These are phyloP conservation scores for Steinernema hermaphroditum DNA, from an alignment of 2,888 invertebrate species.

Conservation along the genomic window DNA sequence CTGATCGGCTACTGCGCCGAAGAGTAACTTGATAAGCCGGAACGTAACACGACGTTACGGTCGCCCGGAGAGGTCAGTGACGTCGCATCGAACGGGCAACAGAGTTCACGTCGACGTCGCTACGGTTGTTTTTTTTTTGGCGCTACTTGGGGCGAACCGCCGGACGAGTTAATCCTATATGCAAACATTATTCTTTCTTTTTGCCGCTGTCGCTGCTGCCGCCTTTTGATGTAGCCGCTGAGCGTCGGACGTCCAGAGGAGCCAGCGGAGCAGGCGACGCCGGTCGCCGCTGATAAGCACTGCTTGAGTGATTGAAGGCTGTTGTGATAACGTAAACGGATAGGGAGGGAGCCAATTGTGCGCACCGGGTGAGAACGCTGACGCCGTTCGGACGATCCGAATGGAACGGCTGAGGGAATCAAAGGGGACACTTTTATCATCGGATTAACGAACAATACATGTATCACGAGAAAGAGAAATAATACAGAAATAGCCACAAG, in stretches of 20 bases:
- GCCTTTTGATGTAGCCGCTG: constrained; percentile 12
- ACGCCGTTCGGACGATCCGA: background rate
- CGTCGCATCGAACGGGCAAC: constrained; percentile 1
- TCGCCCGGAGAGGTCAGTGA: too few species aligned
- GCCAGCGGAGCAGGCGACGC: background rate
- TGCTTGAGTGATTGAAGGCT: background rate
- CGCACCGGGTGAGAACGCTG: constrained; percentile 11
- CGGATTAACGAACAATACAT: too few species aligned
- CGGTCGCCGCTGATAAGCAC: background rate
- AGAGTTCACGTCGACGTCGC: constrained; percentile 1
- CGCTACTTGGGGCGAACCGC: background rate
- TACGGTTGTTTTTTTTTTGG: constrained; percentile 17
- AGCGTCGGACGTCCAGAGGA: constrained; percentile 3
- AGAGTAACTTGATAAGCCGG: too few species aligned
- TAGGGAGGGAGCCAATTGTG: constrained; percentile 11
- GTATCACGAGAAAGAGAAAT: too few species aligned
- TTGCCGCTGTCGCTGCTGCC: constrained; percentile 20
- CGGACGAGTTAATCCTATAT: constrained; percentile 14
- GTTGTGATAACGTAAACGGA: constrained; percentile 6
- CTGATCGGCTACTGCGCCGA: too few species aligned
- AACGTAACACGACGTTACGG: too few species aligned
- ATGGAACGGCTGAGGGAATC: too few species aligned
- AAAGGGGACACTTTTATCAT: too few species aligned
- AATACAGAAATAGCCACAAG: too few species aligned
- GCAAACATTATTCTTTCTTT: constrained; percentile 28